Base-by-base conservation (phyloP, 2,888 invertebrate genomes). In the Ormyrus thymus region DNA sequence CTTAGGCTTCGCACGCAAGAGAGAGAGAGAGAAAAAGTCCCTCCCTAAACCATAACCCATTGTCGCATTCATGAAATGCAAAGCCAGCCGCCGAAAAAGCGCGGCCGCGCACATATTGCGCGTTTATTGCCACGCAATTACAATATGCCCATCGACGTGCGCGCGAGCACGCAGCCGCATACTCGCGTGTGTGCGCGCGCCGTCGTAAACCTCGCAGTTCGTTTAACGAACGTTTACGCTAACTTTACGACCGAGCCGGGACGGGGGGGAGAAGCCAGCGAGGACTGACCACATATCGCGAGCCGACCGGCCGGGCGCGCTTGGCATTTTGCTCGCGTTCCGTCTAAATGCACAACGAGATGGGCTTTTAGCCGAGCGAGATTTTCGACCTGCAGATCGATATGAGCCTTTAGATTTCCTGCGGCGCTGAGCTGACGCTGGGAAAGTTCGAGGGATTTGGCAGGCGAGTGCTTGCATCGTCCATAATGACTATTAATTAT, bases 171-270 rank as follows among this genome's bases (percentile, higher is more conserved):
- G n/a, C 51, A 11, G 29, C 50, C 50, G 50, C 29, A 10, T 2
- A 29, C 29, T 29, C 29, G 50, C 59, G 15, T 64, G 29, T 43
- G 7, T 29, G 9, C 62, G 5, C 43, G 50, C 3, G 45, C 11
- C 58, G 45, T 72, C 72, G 68, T 62, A 71, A 78, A 72, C 72
- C 50, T 7, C 61, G 76, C 74, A 65, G 74, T 76, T 70, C 81
- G 80, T 82, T 82, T 82, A 83, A 71, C 29, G 77, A 81, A 76
- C 83, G 78, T 82, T 83, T 83, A 83, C 82, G 77, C 51, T 66
- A 15, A 62, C 46, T 83, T 83, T 83, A 83, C 81, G 83, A 83
- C 59, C 66, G 45, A 61, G 11, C 48, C 46, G 61, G 51, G 45
- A 11, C 45, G 11, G 13, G 55, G 55, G 48, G 13, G 6, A 29